These are phyloP conservation scores for Scelioninae gen. 1 DNA, from an alignment of 2,888 invertebrate species.

Conservation along the genomic window DNA sequence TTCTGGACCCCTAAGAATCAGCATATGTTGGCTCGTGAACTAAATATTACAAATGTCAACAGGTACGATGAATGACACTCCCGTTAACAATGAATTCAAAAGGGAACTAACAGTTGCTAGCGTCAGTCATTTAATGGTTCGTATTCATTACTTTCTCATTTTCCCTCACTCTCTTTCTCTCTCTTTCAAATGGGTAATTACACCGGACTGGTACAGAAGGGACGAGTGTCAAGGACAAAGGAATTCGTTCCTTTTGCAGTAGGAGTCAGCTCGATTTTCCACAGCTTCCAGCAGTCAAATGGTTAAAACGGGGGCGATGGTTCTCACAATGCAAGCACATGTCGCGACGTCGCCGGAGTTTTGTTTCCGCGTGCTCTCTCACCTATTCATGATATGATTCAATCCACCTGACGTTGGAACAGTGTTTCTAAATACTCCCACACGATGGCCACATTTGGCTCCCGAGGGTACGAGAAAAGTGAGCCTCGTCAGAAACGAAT, in stretches of 20 bases:
- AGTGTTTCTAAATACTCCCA: constrained; percentile 79
- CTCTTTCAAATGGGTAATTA: constrained; percentile 65
- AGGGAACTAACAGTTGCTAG: constrained; percentile 43
- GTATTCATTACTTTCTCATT: constrained; percentile 63
- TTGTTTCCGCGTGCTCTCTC: constrained; percentile 36
- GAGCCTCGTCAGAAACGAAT: constrained; percentile 68
- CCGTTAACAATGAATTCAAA: constrained; percentile 35
- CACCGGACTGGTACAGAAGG: constrained; percentile 37
- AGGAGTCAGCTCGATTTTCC: constrained; percentile 43
- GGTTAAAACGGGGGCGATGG: constrained; percentile 32
- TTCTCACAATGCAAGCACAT: constrained; percentile 46
- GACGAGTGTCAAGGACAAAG: constrained; percentile 65
- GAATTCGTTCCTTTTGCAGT: constrained; percentile 48
- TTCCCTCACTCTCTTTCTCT: too few species aligned
- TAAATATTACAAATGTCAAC: constrained; percentile 59
- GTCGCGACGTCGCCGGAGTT: constrained; percentile 55
- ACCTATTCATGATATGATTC: constrained; percentile 70
- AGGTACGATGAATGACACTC: constrained; percentile 55
- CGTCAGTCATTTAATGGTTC: constrained; percentile 56
- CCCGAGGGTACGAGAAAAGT: constrained; percentile 69
- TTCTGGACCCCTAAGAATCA: constrained; percentile 15
- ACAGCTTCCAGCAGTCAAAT: constrained; percentile 58
- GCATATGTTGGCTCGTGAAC: constrained; percentile 32
- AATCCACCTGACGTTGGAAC: constrained; percentile 77
- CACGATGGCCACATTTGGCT: constrained; percentile 54